phyloP scores from a whole-genome alignment of 2,113 vertebrate species.

The Tapirus terrestris region DNA sequence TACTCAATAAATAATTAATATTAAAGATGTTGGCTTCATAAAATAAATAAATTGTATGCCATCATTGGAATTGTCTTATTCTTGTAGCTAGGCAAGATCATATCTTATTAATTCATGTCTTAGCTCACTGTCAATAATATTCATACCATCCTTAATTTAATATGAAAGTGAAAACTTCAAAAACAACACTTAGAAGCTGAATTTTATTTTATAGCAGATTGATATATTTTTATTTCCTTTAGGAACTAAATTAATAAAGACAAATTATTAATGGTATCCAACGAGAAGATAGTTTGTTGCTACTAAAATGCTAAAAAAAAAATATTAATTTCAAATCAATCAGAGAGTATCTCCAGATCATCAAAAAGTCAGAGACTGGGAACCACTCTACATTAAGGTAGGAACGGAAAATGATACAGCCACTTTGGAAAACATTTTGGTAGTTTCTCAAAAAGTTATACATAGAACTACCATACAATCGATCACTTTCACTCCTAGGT shows the following conservation, averaged over 20 bases:
- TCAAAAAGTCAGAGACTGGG: background rate
- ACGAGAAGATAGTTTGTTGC: background rate
- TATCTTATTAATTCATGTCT: constrained; percentile 24
- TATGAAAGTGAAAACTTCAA: constrained; percentile 36
- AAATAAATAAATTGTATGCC: background rate
- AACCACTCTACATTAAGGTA: background rate
- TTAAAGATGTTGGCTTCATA: constrained; percentile 29
- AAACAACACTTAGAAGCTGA: background rate
- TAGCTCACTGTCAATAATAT: background rate
- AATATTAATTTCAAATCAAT: constrained; percentile 5
- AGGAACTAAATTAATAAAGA: constrained; percentile 42
- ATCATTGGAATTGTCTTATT: background rate
- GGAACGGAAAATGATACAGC: background rate
- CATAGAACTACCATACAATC: background rate
- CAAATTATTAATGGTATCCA: background rate
- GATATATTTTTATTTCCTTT: constrained; percentile 50
- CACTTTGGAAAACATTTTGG: constrained; percentile 8
- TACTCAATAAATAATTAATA: constrained; percentile 2
- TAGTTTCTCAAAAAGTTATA: constrained; percentile 14
- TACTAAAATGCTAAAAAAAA: constrained; percentile 37
- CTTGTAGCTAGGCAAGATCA: background rate
- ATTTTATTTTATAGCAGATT: constrained; percentile 50
- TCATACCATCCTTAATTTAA: background rate
- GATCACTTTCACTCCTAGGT: constrained; percentile 1
- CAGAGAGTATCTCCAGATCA: background rate